Conservation (phyloP, 2,888 invertebrate genomes). For the Limnephilus lunatus region DNA sequence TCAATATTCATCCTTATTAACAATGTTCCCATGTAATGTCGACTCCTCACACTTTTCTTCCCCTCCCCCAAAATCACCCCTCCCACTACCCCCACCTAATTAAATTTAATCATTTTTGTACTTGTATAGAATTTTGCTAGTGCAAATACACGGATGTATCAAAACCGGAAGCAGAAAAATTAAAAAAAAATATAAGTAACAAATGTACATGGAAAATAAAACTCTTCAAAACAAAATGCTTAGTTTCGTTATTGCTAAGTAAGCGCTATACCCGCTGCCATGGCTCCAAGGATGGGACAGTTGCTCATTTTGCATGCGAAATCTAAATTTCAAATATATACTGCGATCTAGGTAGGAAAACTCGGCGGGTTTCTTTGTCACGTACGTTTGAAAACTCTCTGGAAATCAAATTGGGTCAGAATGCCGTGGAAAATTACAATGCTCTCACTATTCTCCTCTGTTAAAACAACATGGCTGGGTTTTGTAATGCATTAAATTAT, state of each 20-base stretch:
- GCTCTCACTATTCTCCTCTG: background rate
- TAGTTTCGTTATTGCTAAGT: background rate
- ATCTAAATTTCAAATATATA: constrained; percentile 5
- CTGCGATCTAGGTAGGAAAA: background rate
- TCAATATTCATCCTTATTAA: too few species aligned
- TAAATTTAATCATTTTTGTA: too few species aligned
- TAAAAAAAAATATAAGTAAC: too few species aligned
- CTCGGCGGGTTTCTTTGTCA: constrained; percentile 16
- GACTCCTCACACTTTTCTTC: too few species aligned
- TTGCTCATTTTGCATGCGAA: constrained; percentile 7
- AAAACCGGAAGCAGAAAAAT: too few species aligned
- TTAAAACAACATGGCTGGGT: background rate
- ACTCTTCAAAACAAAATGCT: background rate
- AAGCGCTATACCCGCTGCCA: background rate
- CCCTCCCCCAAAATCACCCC: too few species aligned
- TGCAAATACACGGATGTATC: too few species aligned
- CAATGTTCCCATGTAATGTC: too few species aligned
- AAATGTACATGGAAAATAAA: too few species aligned
- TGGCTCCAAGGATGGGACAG: background rate
- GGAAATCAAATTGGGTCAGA: constrained; percentile 9
- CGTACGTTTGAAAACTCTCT: background rate
- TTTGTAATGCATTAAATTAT: background rate
- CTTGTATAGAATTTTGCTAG: too few species aligned
- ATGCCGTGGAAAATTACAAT: background rate
- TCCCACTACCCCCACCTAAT: too few species aligned